These are phyloP conservation scores for Scaptomyza flava DNA, from an alignment of 2,888 invertebrate species.

Conservation along the genomic window DNA sequence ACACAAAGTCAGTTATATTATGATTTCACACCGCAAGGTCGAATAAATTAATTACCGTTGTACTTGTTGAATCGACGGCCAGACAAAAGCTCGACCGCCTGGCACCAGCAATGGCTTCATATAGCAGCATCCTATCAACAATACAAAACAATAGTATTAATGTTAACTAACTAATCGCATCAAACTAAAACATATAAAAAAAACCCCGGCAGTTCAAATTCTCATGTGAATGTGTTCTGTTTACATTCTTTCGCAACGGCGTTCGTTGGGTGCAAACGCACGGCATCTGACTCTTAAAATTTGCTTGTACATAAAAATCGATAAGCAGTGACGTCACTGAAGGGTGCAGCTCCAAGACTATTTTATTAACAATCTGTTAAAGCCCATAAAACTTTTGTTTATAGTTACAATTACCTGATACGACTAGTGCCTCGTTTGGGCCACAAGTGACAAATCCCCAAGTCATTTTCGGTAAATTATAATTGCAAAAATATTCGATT, in stretches of 20 bases:
- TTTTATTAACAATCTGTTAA: conserved; percentile 22
- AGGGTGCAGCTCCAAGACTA: conserved; percentile 41
- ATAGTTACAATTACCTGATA: conserved; percentile 90
- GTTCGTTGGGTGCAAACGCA: conserved; percentile 51
- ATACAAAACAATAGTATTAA: conserved; percentile 11
- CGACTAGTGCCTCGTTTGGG: conserved; percentile 96
- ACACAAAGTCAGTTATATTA: not conserved
- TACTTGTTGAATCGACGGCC: conserved; percentile 95
- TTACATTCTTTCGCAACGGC: conserved; percentile 44
- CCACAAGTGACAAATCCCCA: conserved; percentile 98
- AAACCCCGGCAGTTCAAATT: conserved; percentile 1
- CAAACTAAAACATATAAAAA: conserved; percentile 15
- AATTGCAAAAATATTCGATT: conserved; percentile 12
- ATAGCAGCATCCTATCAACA: conserved; percentile 94
- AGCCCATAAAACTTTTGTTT: not conserved
- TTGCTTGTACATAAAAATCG: conserved; percentile 72
- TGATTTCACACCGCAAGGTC: conserved; percentile 35
- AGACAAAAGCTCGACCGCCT: conserved; percentile 98
- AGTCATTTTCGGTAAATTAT: conserved; percentile 85
- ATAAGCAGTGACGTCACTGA: conserved; percentile 76
- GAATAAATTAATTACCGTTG: conserved; percentile 86
- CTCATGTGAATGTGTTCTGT: not conserved
- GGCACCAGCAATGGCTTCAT: conserved; percentile 96
- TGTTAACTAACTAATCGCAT: conserved; percentile 43
- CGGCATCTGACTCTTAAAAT: conserved; percentile 50